These are phyloP conservation scores for Tiliqua scincoides DNA, from an alignment of 2,113 vertebrate species.

Conservation along the genomic window DNA sequence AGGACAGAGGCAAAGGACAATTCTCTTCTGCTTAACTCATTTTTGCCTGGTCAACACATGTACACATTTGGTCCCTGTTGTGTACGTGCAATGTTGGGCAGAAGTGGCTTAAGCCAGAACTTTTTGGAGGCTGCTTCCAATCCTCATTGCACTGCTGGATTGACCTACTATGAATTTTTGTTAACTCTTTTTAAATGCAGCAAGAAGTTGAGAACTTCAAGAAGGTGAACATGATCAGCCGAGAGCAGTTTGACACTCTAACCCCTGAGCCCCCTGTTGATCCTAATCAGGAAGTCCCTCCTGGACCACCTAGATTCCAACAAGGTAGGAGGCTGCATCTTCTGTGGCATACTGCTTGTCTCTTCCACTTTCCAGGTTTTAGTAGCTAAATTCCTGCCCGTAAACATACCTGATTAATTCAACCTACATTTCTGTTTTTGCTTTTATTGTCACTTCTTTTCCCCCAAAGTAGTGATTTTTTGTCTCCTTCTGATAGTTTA, in stretches of 20 bases:
- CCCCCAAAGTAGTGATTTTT: background rate
- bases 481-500: background rate
- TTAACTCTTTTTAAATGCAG: constrained; percentile 72
- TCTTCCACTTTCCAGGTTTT: background rate
- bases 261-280: constrained; percentile 97
- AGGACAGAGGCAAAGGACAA: background rate
- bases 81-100: too few species aligned
- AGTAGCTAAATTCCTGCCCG: background rate
- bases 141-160: background rate
- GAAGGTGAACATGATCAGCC: constrained; percentile 98
- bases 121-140: background rate
- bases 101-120: background rate
- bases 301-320: constrained; percentile 91
- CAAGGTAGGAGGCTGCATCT: constrained; percentile 81
- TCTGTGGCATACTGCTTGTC: background rate
- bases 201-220: constrained; percentile 99
- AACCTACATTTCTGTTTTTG: background rate
- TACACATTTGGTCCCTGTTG: too few species aligned
- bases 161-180: background rate
- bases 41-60: too few species aligned
- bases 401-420: background rate
- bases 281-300: constrained; percentile 97
- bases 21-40: too few species aligned
- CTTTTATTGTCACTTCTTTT: background rate
- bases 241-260: constrained; percentile 95